Percentiles rank a stretch among this genome's conserved stretches.
phyloP scores from a whole-genome alignment of 2,888 invertebrate species.

The Eupithecia insigniata region DNA sequence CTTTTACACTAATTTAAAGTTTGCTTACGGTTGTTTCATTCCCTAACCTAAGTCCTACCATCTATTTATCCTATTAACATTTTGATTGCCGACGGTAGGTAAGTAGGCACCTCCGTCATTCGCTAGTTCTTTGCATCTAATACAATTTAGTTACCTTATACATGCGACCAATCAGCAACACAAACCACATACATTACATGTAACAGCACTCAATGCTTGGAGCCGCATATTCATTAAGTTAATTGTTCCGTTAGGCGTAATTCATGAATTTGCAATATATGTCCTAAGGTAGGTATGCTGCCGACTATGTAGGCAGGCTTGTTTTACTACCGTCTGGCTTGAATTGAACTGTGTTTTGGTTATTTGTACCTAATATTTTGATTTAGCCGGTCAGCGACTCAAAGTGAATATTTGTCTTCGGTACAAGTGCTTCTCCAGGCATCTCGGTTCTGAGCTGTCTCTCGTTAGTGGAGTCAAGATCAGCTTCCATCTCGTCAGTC shows the following conservation, averaged over 20 bases:
- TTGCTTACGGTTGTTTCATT: too few species aligned
- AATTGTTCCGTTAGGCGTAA: constrained; percentile 64
- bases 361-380: background rate
- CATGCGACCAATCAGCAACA: background rate
- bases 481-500: background rate
- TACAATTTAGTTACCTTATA: background rate
- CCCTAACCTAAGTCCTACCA: too few species aligned
- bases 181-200: constrained; percentile 9
- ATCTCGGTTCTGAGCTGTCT: background rate
- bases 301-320: background rate
- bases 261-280: constrained; percentile 49
- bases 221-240: constrained; percentile 67
- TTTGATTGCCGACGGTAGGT: too few species aligned
- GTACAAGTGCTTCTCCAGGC: background rate
- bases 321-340: background rate
- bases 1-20: too few species aligned
- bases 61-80: too few species aligned
- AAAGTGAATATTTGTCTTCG: background rate
- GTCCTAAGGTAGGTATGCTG: constrained; percentile 26
- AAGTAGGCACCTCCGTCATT: background rate
- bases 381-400: too few species aligned
- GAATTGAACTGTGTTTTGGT: background rate
- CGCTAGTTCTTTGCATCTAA: background rate
- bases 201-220: constrained; percentile 20
- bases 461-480: too few species aligned